Base-by-base conservation (phyloP, 2,797 vertebrate species). In the Heliangelus exortis region DNA sequence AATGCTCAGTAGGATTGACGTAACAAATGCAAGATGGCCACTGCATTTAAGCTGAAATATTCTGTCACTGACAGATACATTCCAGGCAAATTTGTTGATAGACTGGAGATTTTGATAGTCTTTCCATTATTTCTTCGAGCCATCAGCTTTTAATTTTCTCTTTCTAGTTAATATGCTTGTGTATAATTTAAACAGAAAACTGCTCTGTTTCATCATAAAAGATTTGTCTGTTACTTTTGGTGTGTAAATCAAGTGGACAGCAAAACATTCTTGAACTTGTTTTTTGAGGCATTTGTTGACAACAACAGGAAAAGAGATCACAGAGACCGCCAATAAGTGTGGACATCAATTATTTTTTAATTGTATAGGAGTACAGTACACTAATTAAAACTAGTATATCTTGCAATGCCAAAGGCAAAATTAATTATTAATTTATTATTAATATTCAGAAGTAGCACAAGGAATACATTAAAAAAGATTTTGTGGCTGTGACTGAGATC, bases 381-480 rank as follows among this genome's bases (percentile, higher is more conserved):
- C 99, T 99, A 99, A 99, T 99, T 99, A 99, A 99, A 99, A 99
- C 98, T 99, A 99, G 99, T 99, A 99, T 99, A 99, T 99, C 98
- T 99, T 99, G 98, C 98, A 98, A 98, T 98, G 99, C 99, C 99
- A 98, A 99, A 98, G 99, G 99, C 99, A 99, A 99, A 98, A 99
- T 99, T 99, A 99, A 99, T 99, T 99, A 99, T 99, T 99, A 98
- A 99, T 99, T 99, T 99, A 41, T 99, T 99, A 99, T 99, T 99
- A 99, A 99, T 99, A 99, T 99, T 99, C 99, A 99, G 98, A 99
- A 99, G 99, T 99, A 99, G 99, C 98, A 98, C 98, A 98, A 99
- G 98, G 99, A 99, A 99, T 99, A 98, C 99, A 99, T 99, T 99
- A 99, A 98, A 98, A 97, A 98, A 98, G 98, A 99, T 99, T 99